Percentiles rank a stretch among this genome's conserved stretches.
Conservation (phyloP, 2,113 vertebrate genomes). For the Copsychus sechellarum region DNA sequence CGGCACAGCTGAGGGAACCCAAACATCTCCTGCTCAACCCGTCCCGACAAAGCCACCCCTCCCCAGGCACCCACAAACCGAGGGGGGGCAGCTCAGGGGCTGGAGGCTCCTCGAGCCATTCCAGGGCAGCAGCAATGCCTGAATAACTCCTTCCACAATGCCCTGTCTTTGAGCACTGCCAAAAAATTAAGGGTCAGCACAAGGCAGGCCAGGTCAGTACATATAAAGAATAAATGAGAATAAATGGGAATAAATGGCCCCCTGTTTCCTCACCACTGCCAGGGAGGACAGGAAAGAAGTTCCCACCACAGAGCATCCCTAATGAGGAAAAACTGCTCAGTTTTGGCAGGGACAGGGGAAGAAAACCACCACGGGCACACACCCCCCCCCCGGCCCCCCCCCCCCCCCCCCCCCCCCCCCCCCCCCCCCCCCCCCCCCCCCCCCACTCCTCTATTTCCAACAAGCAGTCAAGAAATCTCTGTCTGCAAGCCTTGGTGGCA, state of each 20-base stretch:
- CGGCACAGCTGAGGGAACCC: background rate
- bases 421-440: background rate
- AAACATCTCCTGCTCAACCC: background rate
- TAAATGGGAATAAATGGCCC: background rate
- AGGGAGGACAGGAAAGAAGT: background rate
- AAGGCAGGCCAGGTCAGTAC: background rate
- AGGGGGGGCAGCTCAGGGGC: background rate
- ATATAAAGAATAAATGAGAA: background rate
- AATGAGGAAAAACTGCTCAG: background rate
- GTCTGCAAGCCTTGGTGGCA: background rate
- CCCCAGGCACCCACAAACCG: background rate
- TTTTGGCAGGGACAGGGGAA: background rate
- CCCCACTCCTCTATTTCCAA: fast-evolving
- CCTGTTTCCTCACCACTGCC: background rate
- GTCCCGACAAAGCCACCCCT: fast-evolving
- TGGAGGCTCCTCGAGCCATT: background rate
- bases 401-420: fast-evolving
- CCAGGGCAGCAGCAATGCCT: background rate
- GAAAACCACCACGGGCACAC: fast-evolving
- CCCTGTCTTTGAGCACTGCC: background rate
- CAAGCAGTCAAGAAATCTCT: fast-evolving
- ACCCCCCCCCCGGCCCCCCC: background rate
- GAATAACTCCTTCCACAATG: background rate
- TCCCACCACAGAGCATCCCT: background rate
- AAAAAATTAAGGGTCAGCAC: background rate